These are phyloP conservation scores for Acarapis woodi DNA, from an alignment of 1,140 invertebrate species.

Conservation along the genomic window DNA sequence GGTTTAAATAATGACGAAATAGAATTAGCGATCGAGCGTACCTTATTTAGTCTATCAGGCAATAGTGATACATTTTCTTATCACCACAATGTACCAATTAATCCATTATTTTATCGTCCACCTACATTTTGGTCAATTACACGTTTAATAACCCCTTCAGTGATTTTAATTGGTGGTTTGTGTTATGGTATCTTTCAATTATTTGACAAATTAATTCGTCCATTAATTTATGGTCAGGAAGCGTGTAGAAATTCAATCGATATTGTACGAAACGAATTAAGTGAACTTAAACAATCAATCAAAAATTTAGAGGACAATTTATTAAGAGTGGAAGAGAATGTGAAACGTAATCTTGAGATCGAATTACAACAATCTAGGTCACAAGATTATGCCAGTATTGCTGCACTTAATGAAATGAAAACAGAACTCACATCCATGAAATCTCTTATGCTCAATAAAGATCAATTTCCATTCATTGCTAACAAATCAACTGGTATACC, in stretches of 20 bases:
- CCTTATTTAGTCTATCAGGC: neutral
- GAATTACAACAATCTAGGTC: neutral
- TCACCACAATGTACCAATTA: too few species aligned
- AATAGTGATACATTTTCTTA: too few species aligned
- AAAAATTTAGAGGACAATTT: neutral
- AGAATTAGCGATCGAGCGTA: constrained; percentile 21
- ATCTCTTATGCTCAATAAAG: constrained; percentile 5
- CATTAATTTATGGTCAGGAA: neutral
- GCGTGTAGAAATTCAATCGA: neutral
- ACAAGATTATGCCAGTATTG: neutral
- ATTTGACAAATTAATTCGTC: constrained; percentile 5
- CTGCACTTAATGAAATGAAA: constrained; percentile 5
- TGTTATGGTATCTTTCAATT: constrained; percentile 8
- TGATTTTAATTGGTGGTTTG: constrained; percentile 4
- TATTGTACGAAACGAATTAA: constrained; percentile 1
- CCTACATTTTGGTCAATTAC: neutral
- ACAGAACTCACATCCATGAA: constrained; percentile 9
- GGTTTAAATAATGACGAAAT: constrained; percentile 50
- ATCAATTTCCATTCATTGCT: too few species aligned
- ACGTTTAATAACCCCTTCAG: neutral
- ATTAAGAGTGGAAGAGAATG: neutral
- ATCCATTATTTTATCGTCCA: too few species aligned
- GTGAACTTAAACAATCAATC: neutral
- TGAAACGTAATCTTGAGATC: neutral
- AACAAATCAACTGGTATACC: too few species aligned